Evolutionary conservation across 2,797 vertebrate species (phyloP).

Genomic region (Stomatorhinus walkeri): DNA sequence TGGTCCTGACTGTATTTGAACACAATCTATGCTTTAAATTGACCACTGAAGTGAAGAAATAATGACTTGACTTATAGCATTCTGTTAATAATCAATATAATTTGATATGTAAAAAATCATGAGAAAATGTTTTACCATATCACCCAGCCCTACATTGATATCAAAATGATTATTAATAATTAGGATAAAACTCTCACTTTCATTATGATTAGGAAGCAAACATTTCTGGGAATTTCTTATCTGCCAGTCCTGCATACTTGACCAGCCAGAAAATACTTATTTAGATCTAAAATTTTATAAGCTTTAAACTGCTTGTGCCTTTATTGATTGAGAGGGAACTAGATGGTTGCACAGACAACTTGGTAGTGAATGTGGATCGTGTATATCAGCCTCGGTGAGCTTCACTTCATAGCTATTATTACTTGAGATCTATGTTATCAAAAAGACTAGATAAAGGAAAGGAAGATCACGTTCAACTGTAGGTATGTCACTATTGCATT

Average conservation of each 20-base stretch:
- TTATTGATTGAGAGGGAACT: not conserved
- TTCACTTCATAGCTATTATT: not conserved
- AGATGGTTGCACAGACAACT: not conserved
- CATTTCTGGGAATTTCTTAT: not conserved
- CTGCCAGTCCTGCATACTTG: not conserved
- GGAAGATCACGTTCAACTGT: not conserved
- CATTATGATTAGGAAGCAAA: not conserved
- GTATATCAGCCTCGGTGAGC: not conserved
- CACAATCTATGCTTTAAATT: not conserved
- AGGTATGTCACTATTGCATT: not conserved
- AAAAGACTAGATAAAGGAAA: not conserved
- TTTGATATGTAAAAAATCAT: not conserved
- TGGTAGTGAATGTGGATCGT: not conserved
- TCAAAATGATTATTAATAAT: not conserved
- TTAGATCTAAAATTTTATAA: not conserved
- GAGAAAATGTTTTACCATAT: not conserved
- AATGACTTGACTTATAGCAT: not conserved
- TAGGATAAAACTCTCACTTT: not conserved
- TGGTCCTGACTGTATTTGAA: not conserved
- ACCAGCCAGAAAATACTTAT: not conserved
- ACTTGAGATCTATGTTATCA: not conserved
- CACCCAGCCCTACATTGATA: not conserved
- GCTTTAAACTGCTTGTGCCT: not conserved
- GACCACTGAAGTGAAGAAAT: not conserved
- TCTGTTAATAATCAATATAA: not conserved